Base-by-base conservation (phyloP, 2,888 invertebrate genomes). In the Polyommatus iphigenia region DNA sequence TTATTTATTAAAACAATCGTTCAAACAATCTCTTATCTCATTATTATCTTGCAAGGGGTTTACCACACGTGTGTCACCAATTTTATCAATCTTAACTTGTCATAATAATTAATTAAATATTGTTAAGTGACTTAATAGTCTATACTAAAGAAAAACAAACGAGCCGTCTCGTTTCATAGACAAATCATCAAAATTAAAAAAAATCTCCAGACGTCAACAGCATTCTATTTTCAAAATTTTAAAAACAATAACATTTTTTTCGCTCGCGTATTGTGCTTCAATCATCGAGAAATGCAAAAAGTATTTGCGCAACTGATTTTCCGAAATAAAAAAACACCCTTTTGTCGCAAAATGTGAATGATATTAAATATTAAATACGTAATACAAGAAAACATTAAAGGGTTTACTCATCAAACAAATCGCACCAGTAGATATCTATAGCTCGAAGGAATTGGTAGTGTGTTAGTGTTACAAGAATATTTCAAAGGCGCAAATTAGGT, bases 401-500 rank as follows among this genome's bases (percentile, higher is more conserved):
- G 29, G 32, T 32, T 67, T 67, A 15, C 15, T 67, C 29, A 67
- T 67, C 18, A 67, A 67, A 67, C 29, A 67, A 67, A 67, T 32
- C 29, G 15, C 67, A 67, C 67, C 67, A 67, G 67, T 67, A 67
- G 29, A 29, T 67, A 13, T 15, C 29, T 67, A 7, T 18, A 29
- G 29, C 67, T 67, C 67, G 32, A 18, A 29, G 67, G 67, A 32
- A 67, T 67, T 67, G 67, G 67, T 67, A 32, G 67, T 67, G 24
- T 29, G 29, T 15, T 18, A 67, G 67, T 67, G 29, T 62, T 13
- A 24, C 24, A 32, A 32, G 29, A 67, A 32, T 32, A 67, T 67
- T 67, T 67, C 29, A 18, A 67, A 67, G 29, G 15, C 67, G 67
- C 67, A 67, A 67, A 67, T 29, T 62, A 20, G 67, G 67, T 67